Evolutionary conservation across 2,888 invertebrate species (phyloP), one percentile per base, ranked within the genome.

Genomic region (Apamea sordens): DNA sequence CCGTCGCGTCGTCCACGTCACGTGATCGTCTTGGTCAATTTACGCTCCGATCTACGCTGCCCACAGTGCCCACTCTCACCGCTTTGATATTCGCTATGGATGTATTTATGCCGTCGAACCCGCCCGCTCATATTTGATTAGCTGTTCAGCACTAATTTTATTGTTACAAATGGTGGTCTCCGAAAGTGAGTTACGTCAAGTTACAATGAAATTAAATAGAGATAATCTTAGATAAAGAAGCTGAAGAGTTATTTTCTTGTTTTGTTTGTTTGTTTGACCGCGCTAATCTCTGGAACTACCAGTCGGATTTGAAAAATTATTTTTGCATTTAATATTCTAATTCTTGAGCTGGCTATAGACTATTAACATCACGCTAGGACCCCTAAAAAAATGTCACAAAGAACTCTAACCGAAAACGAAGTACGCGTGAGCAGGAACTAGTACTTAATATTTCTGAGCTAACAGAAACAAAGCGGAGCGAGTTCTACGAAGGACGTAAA

Each of bases 1-100:
- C 81, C 71, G 47, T 67, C 69, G 77, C 81, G 64, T 76, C 81
- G 71, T 68, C 41, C 47, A 53, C 77, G 80, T 87, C 72, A 81
- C 82, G 88, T 80, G 88, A 76, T 65, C 87, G 83, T 83, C 80
- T 85, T 84, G 88, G 81, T 89, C 85, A 86, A 90, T 86, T 86
- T 80, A 47, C 80, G 78, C 64, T 71, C 73, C 79, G 50, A 73
- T 80, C 76, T 61, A 83, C 64, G 68, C 77, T 84, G 68, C 87
- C 44, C 53, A 32, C 44, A 44, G 44, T 8, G 24, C 73, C 79
- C 77, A 90, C 90, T 92, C 90, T 91, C 90, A 83, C 87, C 87
- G 72, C 76, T 89, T 85, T 81, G 77, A 81, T 84, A 88, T 89
- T 90, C 79, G 80, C 84, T 79, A 86, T 89, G 86, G 85, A 82